Evolutionary conservation across 1,140 invertebrate species (phyloP).

Genomic region (Xylocopa sonorina): DNA sequence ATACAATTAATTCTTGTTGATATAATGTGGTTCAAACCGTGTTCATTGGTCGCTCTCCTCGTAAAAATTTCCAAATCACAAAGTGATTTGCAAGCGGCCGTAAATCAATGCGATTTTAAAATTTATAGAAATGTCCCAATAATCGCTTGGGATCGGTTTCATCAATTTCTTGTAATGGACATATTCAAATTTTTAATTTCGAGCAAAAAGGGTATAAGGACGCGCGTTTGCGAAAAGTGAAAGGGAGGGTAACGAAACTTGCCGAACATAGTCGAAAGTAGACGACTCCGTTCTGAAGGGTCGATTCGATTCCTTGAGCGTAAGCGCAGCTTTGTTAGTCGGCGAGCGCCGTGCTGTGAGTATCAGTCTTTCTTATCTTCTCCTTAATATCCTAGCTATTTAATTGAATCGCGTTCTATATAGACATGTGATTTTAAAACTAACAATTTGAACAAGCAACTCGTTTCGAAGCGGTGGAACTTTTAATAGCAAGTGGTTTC

Average conservation of each 20-base stretch:
- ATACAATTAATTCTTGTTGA: too few species aligned
- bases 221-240: neutral
- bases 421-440: neutral
- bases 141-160: too few species aligned
- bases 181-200: neutral
- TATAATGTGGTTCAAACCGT: too few species aligned
- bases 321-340: constrained; percentile 24
- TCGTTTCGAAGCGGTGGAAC: too few species aligned
- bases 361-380: neutral
- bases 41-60: too few species aligned
- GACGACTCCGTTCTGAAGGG: constrained; percentile 20
- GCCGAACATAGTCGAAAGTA: constrained; percentile 19
- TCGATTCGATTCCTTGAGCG: constrained; percentile 8
- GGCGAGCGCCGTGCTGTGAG: constrained; percentile 9
- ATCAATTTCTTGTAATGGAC: neutral
- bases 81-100: neutral
- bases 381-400: neutral
- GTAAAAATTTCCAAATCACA: neutral
- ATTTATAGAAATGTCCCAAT: neutral
- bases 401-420: neutral
- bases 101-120: neutral
- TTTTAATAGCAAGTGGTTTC: neutral
- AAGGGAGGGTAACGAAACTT: constrained; percentile 20
- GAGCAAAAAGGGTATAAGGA: neutral
- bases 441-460: neutral